Conservation (phyloP, 2,113 vertebrate genomes). For the Scortum barcoo region DNA sequence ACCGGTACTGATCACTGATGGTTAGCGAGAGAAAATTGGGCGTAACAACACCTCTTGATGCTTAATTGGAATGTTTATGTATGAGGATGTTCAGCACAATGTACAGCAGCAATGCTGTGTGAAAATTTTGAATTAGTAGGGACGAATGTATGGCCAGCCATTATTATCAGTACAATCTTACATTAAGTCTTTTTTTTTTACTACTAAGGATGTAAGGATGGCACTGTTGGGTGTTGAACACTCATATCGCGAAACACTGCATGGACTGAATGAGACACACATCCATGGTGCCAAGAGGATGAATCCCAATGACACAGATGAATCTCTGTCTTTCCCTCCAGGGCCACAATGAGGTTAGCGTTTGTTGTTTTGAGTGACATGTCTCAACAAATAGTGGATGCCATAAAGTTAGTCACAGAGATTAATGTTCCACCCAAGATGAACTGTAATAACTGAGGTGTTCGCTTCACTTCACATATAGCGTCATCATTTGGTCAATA, state of each 20-base stretch:
- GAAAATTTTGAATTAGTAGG: neutral
- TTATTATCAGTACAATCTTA: neutral
- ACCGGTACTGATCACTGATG: conserved; percentile 3
- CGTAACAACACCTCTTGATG: neutral
- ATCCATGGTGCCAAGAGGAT: neutral
- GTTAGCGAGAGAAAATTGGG: conserved; percentile 6
- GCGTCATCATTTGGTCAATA: neutral
- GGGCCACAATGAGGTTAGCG: neutral
- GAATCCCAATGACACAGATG: neutral
- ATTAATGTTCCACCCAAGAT: neutral
- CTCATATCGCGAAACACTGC: neutral
- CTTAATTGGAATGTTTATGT: conserved; percentile 7
- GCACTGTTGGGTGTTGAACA: neutral
- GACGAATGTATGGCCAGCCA: neutral
- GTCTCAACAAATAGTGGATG: neutral
- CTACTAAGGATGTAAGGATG: neutral
- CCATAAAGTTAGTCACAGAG: too few relatives aligned
- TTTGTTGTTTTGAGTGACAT: neutral
- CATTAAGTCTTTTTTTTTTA: neutral
- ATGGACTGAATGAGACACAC: neutral
- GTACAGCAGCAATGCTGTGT: neutral
- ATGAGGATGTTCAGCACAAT: neutral
- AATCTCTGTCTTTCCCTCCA: neutral
- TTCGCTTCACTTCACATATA: neutral
- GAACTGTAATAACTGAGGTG: neutral